Evolutionary conservation across 2,113 vertebrate genomes (phyloP).

Genomic region (Pungitius pungitius): DNA sequence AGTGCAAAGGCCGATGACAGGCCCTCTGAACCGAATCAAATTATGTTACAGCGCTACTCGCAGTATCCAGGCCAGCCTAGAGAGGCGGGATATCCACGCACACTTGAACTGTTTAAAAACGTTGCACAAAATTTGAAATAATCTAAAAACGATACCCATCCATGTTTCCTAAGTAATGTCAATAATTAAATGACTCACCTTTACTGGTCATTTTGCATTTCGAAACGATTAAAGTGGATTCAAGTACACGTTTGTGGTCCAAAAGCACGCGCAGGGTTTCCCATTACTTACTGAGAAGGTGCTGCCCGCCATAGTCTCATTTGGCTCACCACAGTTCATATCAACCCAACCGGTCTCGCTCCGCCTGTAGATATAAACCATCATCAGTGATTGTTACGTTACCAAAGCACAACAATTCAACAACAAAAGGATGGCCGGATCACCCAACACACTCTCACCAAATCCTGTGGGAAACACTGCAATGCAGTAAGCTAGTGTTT

Average conservation of each 20-base stretch:
- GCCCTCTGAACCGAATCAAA: slow-evolving; percentile 53
- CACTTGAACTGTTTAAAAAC: slow-evolving; percentile 12
- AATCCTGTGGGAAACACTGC: not conserved
- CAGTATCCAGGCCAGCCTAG: slow-evolving; percentile 15
- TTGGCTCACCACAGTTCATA: not conserved
- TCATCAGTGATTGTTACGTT: too few relatives aligned
- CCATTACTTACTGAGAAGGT: not conserved
- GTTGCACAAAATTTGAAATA: not conserved
- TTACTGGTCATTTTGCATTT: not conserved
- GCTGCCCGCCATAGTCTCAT: not conserved
- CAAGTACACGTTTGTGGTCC: not conserved
- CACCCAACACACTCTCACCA: not conserved
- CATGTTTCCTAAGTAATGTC: not conserved
- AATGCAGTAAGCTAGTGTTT: not conserved
- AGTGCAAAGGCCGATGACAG: slow-evolving; percentile 59
- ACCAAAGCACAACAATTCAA: too few relatives aligned
- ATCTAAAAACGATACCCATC: not conserved
- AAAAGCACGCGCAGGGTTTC: not conserved
- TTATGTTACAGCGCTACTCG: slow-evolving; percentile 40
- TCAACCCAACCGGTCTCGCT: not conserved
- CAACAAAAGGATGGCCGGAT: too few relatives aligned
- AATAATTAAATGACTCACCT: too few relatives aligned
- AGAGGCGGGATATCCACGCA: not conserved
- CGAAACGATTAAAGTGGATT: not conserved
- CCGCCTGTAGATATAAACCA: not conserved